Evolutionary conservation across 2,113 vertebrate genomes (phyloP).

Genomic region (Pomatostomus ruficeps): DNA sequence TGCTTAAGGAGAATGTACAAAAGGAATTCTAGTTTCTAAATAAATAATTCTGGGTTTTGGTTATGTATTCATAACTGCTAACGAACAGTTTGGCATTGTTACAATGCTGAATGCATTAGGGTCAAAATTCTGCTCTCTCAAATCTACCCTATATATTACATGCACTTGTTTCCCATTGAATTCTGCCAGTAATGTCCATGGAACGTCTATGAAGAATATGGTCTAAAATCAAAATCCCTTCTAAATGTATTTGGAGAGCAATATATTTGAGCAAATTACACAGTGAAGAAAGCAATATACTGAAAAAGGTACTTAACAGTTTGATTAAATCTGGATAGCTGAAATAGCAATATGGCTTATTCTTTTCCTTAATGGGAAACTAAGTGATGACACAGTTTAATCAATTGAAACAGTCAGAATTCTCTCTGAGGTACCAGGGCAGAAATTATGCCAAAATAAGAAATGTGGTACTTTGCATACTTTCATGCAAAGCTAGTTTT

Average conservation of each 20-base stretch:
- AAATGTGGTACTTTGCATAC: neutral
- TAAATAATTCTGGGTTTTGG: neutral
- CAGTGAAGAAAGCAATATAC: constrained; percentile 22
- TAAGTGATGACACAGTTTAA: constrained; percentile 13
- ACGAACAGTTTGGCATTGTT: neutral
- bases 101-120: neutral
- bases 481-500: neutral
- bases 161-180: neutral
- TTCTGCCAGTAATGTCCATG: neutral
- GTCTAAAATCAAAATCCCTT: neutral
- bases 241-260: constrained; percentile 11
- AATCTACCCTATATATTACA: neutral
- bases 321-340: constrained; percentile 17
- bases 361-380: neutral
- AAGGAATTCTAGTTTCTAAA: neutral
- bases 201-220: neutral
- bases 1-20: neutral
- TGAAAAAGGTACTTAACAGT: constrained; percentile 9
- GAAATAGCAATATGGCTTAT: neutral
- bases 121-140: neutral
- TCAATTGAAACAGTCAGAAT: neutral
- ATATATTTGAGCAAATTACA: constrained; percentile 19
- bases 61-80: neutral
- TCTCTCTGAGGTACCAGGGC: neutral
- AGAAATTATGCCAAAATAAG: neutral